These are phyloP conservation scores for Cyanocitta stelleri DNA, from an alignment of 2,113 vertebrate species.

Conservation along the genomic window DNA sequence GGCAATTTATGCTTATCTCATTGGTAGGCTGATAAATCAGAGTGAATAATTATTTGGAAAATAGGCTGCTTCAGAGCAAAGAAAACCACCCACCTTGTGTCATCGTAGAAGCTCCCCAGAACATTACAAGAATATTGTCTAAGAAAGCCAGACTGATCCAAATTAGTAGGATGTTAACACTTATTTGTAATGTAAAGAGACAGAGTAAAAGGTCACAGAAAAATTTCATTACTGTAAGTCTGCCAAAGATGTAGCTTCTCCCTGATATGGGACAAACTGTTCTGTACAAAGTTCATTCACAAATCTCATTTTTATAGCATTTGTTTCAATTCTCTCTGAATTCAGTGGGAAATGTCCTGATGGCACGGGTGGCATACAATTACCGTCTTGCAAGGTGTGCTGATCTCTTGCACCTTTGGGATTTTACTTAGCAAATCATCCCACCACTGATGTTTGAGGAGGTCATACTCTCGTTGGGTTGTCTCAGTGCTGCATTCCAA, in stretches of 20 bases:
- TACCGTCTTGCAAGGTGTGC: neutral
- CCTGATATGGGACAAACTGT: neutral
- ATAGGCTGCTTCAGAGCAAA: conserved; percentile 9
- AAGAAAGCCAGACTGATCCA: conserved; percentile 36
- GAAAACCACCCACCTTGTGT: neutral
- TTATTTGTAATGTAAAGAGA: conserved; percentile 58
- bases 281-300: neutral
- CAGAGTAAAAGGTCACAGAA: conserved; percentile 35
- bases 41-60: conserved; percentile 46
- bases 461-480: neutral
- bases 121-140: conserved; percentile 4
- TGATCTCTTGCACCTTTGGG: neutral
- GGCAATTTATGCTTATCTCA: neutral
- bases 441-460: neutral
- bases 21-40: conserved; percentile 28
- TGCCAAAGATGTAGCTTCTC: neutral
- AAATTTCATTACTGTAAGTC: conserved; percentile 35
- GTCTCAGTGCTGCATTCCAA: neutral
- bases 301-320: neutral
- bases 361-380: neutral
- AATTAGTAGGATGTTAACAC: conserved; percentile 43
- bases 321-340: neutral
- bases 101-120: neutral
- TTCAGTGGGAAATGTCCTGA: neutral
- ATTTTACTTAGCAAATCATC: neutral